These are phyloP conservation scores for Ostrea denselamellosa DNA, from an alignment of 1,140 invertebrate species.

Conservation along the genomic window DNA sequence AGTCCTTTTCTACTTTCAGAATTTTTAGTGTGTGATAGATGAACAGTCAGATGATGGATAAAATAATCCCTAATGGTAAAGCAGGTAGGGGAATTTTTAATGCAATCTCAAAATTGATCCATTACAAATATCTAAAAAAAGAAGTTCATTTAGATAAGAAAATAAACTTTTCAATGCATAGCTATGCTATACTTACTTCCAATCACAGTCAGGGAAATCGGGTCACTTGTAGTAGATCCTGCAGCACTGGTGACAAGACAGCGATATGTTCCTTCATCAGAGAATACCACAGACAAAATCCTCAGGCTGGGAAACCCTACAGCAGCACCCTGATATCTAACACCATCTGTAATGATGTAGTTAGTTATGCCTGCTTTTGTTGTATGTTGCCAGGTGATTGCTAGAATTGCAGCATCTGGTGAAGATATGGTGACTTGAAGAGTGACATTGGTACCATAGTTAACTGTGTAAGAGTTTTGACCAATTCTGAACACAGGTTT, in stretches of 20 bases:
- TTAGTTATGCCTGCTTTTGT: neutral
- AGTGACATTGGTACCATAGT: slow-evolving; percentile 24
- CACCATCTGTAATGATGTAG: slow-evolving; percentile 30
- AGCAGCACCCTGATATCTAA: slow-evolving; percentile 43
- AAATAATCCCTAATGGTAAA: too few species aligned
- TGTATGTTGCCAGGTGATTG: slow-evolving; percentile 11
- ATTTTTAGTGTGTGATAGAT: too few species aligned
- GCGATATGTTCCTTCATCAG: slow-evolving; percentile 49
- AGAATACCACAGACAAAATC: neutral
- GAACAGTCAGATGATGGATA: too few species aligned
- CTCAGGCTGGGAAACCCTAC: slow-evolving; percentile 44
- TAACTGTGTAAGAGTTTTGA: slow-evolving; percentile 20
- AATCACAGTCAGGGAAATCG: slow-evolving; percentile 39
- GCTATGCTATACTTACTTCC: slow-evolving; percentile 45
- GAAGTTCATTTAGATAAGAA: neutral
- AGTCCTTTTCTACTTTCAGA: too few species aligned
- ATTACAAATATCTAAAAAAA: neutral
- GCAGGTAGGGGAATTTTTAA: neutral
- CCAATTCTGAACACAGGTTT: slow-evolving; percentile 4
- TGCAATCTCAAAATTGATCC: neutral
- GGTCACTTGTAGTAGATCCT: slow-evolving; percentile 41
- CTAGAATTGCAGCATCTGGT: neutral
- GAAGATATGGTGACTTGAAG: slow-evolving; percentile 26
- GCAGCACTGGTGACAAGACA: slow-evolving; percentile 48
- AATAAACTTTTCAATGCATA: neutral